Evolutionary conservation across 2,797 vertebrate genomes (phyloP), one percentile per base, ranked within the genome.

Genomic region (Halcyon badia): DNA sequence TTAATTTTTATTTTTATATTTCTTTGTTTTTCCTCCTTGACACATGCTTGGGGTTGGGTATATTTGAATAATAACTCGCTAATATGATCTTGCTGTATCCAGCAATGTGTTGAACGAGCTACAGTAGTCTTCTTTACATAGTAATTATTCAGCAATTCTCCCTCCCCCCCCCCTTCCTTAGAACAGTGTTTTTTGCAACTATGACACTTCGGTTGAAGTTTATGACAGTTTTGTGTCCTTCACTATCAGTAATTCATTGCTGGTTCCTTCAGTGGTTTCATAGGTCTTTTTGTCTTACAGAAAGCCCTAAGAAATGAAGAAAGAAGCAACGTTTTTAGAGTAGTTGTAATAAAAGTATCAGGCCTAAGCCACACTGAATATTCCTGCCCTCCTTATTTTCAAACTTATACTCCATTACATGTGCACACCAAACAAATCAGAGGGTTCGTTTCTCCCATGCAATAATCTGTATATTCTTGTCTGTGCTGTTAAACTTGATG

Each of bases 41-140:
- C 76, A 62, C 42, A 48, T 84, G 57, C 21, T 54, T 35, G 21
- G 48, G 33, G 7, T 88, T 91, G 72, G 33, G 31, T 77, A 61
- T 77, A 57, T 86, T 84, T 8, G 15, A 87, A 95, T 93, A 94
- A 73, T 41, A 94, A 48, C 85, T 75, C 44, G 20, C 46, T 82
- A 57, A 57, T n/a, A 66, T 16, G 41, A 72, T 93, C 95, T 70
- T 87, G 44, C 90, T 89, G n/a, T 52, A 71, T 57, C 66, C 71
- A 93, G 78, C 41, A 84, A 73, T 83, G 90, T 87, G 75, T 92
- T 95, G 93, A 96, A 95, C 90, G 94, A 93, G 79, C 83, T 87
- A 76, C 30, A 35, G 65, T 56, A 75, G 39, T 44, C 57, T 78
- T 89, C 76, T 89, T 93, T 71, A 77, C 89, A 60, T 69, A 33